A percentile compares a stretch with the other conserved stretches of the same genome.
phyloP scores from a whole-genome alignment of 1,140 invertebrate genomes.

The Ditylenchus dipsaci region DNA sequence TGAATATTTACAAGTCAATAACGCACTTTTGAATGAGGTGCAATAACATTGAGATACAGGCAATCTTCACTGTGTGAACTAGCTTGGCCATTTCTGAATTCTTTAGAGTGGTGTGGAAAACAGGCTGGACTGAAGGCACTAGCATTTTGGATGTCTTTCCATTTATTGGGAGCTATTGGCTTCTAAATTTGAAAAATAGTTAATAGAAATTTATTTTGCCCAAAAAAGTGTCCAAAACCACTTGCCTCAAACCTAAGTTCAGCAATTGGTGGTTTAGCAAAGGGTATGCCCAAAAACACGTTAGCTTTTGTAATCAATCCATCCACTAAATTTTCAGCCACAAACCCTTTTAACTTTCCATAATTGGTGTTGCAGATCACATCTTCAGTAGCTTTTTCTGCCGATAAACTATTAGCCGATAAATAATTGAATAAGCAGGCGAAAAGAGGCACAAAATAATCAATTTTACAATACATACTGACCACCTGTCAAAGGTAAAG shows the following conservation, averaged over 20 bases:
- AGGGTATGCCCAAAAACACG: slow-evolving; percentile 29
- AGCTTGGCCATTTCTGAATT: slow-evolving; percentile 1
- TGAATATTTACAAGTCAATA: too few species aligned
- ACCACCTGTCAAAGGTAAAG: too few species aligned
- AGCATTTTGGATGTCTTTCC: background rate
- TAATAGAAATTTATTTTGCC: too few species aligned
- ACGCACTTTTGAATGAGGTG: slow-evolving; percentile 39
- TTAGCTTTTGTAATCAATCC: slow-evolving; percentile 8
- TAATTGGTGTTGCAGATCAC: background rate
- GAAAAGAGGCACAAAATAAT: too few species aligned
- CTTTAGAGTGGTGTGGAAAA: slow-evolving; percentile 1
- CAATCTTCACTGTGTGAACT: slow-evolving; percentile 31
- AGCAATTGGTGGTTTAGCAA: slow-evolving; percentile 25
- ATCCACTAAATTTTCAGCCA: background rate
- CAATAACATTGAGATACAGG: too few species aligned
- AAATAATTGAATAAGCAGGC: too few species aligned
- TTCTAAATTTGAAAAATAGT: too few species aligned
- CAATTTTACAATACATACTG: too few species aligned
- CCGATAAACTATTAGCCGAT: too few species aligned
- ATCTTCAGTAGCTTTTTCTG: background rate
- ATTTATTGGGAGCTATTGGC: slow-evolving; percentile 9
- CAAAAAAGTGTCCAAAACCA: too few species aligned
- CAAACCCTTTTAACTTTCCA: background rate
- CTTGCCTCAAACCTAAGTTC: slow-evolving; percentile 30
- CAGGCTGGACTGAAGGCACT: slow-evolving; percentile 10